These are phyloP conservation scores for Microcebus lehilahytsara DNA, from an alignment of 2,113 vertebrate species.

Conservation along the genomic window DNA sequence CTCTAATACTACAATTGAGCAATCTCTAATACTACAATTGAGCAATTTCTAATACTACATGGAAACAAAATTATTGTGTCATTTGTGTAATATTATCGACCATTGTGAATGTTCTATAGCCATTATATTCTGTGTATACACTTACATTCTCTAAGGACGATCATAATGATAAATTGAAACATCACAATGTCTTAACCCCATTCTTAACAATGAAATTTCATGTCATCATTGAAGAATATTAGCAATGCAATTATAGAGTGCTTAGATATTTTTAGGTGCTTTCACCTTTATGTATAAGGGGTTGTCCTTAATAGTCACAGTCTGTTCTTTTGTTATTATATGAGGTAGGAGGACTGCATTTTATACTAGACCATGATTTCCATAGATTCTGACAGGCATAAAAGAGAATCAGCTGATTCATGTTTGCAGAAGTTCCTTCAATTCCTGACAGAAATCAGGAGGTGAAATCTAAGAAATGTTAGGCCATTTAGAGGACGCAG, in stretches of 20 bases:
- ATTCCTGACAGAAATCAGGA: background rate
- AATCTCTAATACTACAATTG: background rate
- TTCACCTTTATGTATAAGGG: background rate
- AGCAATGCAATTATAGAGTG: background rate
- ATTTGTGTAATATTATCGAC: background rate
- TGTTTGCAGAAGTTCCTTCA: background rate
- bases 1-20: background rate
- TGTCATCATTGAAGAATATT: background rate
- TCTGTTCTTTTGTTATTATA: background rate
- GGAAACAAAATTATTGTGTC: background rate
- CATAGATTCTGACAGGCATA: background rate
- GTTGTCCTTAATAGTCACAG: background rate
- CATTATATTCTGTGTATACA: background rate
- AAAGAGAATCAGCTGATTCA: background rate
- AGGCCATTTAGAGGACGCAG: background rate
- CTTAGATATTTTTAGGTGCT: background rate
- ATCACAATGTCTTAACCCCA: background rate
- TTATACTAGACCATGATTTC: background rate
- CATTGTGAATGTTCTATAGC: background rate
- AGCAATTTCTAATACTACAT: background rate
- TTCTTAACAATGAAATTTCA: background rate
- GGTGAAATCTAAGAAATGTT: background rate
- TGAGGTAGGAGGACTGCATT: background rate
- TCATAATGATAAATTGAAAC: background rate
- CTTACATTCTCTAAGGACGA: background rate